A percentile compares a stretch with the other conserved stretches of the same genome.
phyloP scores from a whole-genome alignment of 2,113 vertebrate genomes.

The Parotia lawesii region DNA sequence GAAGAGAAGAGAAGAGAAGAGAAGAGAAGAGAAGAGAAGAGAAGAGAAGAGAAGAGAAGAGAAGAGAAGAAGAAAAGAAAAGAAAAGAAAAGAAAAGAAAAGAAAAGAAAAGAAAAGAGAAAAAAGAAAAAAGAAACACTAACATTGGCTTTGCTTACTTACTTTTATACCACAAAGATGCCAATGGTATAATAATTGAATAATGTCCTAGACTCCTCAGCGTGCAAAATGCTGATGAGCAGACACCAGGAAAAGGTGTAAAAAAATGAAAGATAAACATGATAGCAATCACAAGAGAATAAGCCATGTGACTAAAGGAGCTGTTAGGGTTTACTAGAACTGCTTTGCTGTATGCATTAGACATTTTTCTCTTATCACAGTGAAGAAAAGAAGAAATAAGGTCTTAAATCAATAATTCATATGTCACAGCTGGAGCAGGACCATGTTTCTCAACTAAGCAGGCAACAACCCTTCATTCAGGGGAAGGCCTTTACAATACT shows the following conservation, averaged over 20 bases:
- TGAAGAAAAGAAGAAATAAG: background rate
- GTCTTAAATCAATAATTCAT: background rate
- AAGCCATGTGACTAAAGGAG: background rate
- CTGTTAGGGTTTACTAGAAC: background rate
- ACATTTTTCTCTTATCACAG: background rate
- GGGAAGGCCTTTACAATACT: background rate
- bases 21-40: fast-evolving
- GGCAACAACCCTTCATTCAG: background rate
- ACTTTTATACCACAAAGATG: background rate
- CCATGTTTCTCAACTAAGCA: background rate
- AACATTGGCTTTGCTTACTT: background rate
- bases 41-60: fast-evolving
- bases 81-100: too few species aligned
- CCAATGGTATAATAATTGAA: background rate
- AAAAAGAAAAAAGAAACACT: too few species aligned
- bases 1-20: fast-evolving
- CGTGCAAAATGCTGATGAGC: background rate
- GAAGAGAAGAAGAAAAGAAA: too few species aligned
- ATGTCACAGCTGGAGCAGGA: background rate
- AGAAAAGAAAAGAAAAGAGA: too few species aligned
- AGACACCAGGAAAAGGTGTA: background rate
- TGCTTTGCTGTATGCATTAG: background rate
- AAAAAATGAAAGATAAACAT: background rate
- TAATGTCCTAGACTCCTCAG: background rate
- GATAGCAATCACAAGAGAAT: background rate